Conservation (phyloP, 2,797 vertebrate species). For the Gadopsis bispinosus region DNA sequence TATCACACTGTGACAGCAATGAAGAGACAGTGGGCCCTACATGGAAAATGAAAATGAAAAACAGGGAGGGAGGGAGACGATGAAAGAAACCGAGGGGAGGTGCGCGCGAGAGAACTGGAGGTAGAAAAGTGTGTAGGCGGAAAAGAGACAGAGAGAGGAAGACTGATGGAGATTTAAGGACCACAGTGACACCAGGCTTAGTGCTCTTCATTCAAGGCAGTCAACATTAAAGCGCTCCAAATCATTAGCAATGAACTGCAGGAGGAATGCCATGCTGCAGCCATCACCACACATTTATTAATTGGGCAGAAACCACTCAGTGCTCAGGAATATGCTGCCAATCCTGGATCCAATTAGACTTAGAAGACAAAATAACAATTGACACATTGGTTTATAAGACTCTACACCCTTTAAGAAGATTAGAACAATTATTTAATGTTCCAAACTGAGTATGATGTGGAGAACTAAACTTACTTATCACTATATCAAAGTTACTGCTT, state of each 20-base stretch:
- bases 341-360: constrained; percentile 69
- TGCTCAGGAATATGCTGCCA: constrained; percentile 60
- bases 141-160: constrained; percentile 44
- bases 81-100: constrained; percentile 44
- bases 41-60: constrained; percentile 50
- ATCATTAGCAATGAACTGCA: constrained; percentile 76
- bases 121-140: constrained; percentile 55
- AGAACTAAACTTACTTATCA: constrained; percentile 26
- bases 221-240: constrained; percentile 74
- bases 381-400: constrained; percentile 57
- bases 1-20: constrained; percentile 72
- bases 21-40: constrained; percentile 50
- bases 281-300: constrained; percentile 70
- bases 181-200: constrained; percentile 67
- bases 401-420: constrained; percentile 25
- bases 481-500: not conserved
- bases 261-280: constrained; percentile 63
- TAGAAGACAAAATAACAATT: constrained; percentile 67
- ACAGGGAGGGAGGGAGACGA: constrained; percentile 39
- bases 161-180: constrained; percentile 72
- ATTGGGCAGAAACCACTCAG: constrained; percentile 75
- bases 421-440: constrained; percentile 1
- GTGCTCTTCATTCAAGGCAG: constrained; percentile 71
- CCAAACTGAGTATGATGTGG: constrained; percentile 22
- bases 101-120: constrained; percentile 24